Base-by-base conservation (phyloP, 37 sponge, comb jelly and placozoan species). In the Mnemiopsis leidyi region DNA sequence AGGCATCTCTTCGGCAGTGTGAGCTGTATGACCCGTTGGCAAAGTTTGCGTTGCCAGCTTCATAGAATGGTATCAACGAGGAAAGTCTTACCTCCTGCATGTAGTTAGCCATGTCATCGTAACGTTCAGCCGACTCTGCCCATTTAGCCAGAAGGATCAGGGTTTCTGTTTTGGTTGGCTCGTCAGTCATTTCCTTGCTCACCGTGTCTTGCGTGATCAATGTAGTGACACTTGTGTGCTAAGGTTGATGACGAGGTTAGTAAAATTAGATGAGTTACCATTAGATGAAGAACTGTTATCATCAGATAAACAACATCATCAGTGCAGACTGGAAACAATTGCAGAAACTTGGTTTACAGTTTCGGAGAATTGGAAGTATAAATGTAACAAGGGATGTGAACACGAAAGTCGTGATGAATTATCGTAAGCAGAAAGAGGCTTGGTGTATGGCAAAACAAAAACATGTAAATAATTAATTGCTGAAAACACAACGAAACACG, bases 111-210 rank as follows among this genome's bases (percentile, higher is more conserved):
- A 94, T 94, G 92, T 94, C 93, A 38, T 94, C 95, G 38, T 93
- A 94, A 33, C 95, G 85, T 38, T 94, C 95, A 34, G 93, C 95
- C 67, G 67, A 69, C 69, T 94, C 95, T 5, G 95, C 95, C 68
- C 76, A 36, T 76, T 94, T 94, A 25, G 95, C 95, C 69, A 76
- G 29, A 38, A 30, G 32, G 71, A 92, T 92, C 69, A 92, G 76
- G 28, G 35, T 33, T 24, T 85, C 90, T 25, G 1, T 18, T 9
- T 85, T 36, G 79, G 30, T 48, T 13, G 13, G 13, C 9, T 48
- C 61, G 13, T 5, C 13, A 13, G 61, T 48, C 61, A 48, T 48
- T 48, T 48, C 61, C 61, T 48, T 48, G 61, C 61, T 48, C 9
- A 13, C 61, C 5, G 61, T 18, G 61, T 18, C 61, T 48, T 13